phyloP scores from a whole-genome alignment of 2,797 vertebrate species.

The Buceros bicornis region DNA sequence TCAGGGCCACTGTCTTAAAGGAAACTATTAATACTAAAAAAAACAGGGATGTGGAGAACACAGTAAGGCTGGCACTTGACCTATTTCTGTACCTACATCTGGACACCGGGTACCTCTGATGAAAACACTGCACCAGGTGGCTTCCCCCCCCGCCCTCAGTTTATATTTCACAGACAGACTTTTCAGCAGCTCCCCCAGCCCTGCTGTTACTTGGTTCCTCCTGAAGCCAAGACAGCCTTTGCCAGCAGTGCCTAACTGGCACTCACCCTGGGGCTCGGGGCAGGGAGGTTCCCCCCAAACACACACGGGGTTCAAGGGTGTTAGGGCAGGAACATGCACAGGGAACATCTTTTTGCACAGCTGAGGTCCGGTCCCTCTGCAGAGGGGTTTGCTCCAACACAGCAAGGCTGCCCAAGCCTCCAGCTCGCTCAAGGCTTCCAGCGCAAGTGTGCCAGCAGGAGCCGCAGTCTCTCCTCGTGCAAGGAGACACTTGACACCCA shows the following conservation, averaged over 20 bases:
- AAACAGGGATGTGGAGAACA: not conserved
- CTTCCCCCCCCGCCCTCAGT: rapidly evolving
- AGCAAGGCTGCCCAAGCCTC: not conserved
- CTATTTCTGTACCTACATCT: not conserved
- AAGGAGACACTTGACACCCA: not conserved
- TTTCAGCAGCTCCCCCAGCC: not conserved
- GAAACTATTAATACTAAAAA: constrained; percentile 11
- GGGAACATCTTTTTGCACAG: not conserved
- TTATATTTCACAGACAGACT: not conserved
- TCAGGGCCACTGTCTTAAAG: constrained; percentile 16
- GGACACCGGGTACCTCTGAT: not conserved
- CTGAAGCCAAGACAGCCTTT: not conserved
- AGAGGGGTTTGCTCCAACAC: not conserved
- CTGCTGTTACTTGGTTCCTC: not conserved
- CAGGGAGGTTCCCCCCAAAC: rapidly evolving
- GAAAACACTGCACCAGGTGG: not conserved
- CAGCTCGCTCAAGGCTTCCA: not conserved
- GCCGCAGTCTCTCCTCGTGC: not conserved
- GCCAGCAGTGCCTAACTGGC: not conserved
- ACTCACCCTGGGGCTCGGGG: no score
- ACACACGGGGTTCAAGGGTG: not conserved
- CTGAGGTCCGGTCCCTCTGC: not conserved
- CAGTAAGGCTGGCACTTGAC: not conserved
- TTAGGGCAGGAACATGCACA: not conserved
- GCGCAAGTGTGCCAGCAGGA: not conserved